A percentile compares a stretch with the other conserved stretches of the same genome.
These are phyloP conservation scores for Erythrolamprus reginae DNA, from an alignment of 2,113 vertebrate genomes.

Conservation along the genomic window DNA sequence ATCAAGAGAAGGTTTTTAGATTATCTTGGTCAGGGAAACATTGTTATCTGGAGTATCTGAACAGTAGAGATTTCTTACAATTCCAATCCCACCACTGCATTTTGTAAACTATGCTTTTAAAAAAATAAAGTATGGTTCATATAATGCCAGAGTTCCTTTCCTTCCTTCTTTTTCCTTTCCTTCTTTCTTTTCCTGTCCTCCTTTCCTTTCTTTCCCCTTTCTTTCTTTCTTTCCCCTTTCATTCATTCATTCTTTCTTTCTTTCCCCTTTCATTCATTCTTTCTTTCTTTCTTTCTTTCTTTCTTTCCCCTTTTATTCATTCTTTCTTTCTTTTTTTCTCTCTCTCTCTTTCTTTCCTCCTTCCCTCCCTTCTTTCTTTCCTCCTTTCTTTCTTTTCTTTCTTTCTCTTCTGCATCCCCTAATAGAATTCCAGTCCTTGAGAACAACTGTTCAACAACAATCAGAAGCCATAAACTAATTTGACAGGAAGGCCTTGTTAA, in stretches of 20 bases:
- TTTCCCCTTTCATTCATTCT: neutral
- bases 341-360: neutral
- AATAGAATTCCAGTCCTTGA: neutral
- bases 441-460: neutral
- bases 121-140: neutral
- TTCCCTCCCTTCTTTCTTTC: neutral
- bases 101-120: neutral
- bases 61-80: neutral
- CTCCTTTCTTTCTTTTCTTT: neutral
- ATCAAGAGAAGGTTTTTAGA: neutral
- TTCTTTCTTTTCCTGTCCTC: too few species aligned
- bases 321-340: neutral
- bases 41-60: neutral
- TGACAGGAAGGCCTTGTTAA: slow-evolving; percentile 31
- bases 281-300: too few species aligned
- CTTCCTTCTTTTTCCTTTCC: too few species aligned
- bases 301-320: neutral
- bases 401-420: neutral
- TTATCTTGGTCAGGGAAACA: neutral
- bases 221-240: too few species aligned
- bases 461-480: slow-evolving; percentile 13
- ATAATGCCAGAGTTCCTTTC: neutral
- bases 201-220: too few species aligned
- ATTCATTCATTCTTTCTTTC: neutral
- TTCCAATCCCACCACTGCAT: too few species aligned